These are phyloP conservation scores for Philereme transversata DNA, from an alignment of 2,888 invertebrate species.

Conservation along the genomic window DNA sequence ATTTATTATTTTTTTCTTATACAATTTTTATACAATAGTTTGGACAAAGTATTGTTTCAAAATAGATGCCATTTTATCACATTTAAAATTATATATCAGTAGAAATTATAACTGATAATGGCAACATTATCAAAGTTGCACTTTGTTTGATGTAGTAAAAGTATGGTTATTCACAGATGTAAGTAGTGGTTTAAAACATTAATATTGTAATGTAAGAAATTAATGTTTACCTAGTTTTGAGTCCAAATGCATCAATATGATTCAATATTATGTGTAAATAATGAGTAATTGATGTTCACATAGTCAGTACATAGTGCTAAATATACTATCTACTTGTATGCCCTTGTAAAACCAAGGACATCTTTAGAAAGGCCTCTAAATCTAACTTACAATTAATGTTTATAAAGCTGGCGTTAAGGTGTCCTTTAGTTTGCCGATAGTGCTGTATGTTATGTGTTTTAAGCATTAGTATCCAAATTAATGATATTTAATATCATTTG, in stretches of 20 bases:
- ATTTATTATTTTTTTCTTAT: conserved; percentile 34
- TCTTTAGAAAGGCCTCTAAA: conserved; percentile 19
- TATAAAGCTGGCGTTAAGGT: conserved; percentile 29
- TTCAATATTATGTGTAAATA: conserved; percentile 53
- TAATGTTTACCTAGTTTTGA: conserved; percentile 31
- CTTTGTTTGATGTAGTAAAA: conserved; percentile 45
- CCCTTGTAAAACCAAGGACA: conserved; percentile 26
- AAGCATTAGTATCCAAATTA: conserved; percentile 53
- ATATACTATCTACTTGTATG: conserved; percentile 20
- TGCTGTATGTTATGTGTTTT: conserved; percentile 36
- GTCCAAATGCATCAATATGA: conserved; percentile 35
- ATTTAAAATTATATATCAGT: conserved; percentile 42
- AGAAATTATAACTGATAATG: conserved; percentile 46
- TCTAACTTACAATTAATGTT: conserved; percentile 25
- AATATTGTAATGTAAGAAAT: conserved; percentile 36
- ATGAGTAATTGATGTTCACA: conserved; percentile 43
- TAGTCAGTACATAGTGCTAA: conserved; percentile 49
- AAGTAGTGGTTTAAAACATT: conserved; percentile 34
- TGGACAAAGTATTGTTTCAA: conserved; percentile 61
- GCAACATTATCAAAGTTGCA: conserved; percentile 47
- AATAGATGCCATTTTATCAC: conserved; percentile 34
- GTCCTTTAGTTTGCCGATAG: conserved; percentile 25
- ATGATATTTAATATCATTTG: conserved; percentile 78
- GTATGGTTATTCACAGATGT: conserved; percentile 35
- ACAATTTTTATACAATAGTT: conserved; percentile 38